Evolutionary conservation across 2,797 vertebrate genomes (phyloP).

Genomic region (Urocyon cinereoargenteus): DNA sequence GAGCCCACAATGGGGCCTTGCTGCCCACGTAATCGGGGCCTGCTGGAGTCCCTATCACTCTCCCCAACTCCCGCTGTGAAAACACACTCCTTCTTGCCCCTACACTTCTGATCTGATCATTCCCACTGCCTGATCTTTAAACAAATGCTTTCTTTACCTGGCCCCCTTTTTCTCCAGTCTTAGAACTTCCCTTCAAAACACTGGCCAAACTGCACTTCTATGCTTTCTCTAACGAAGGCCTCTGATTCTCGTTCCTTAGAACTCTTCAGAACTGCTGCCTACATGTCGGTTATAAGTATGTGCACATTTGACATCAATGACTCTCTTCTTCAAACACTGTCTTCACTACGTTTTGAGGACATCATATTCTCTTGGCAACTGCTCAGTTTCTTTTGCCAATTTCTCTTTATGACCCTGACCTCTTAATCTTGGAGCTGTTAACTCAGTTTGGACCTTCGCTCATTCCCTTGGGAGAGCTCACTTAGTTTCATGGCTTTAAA

Average conservation of each 20-base stretch:
- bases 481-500: not conserved
- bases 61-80: not conserved
- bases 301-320: not conserved
- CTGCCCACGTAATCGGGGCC: not conserved
- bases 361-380: not conserved
- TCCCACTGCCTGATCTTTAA: not conserved
- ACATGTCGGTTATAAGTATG: not conserved
- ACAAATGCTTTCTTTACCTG: conserved; percentile 12
- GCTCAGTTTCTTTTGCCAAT: not conserved
- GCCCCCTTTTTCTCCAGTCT: not conserved
- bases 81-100: not conserved
- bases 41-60: not conserved
- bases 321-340: not conserved
- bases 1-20: not conserved
- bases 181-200: not conserved
- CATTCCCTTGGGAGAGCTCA: not conserved
- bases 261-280: not conserved
- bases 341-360: not conserved
- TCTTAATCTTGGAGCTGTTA: not conserved
- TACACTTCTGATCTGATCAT: not conserved
- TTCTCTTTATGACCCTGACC: not conserved
- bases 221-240: not conserved
- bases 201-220: not conserved
- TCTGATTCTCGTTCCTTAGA: not conserved
- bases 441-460: not conserved